These are phyloP conservation scores for Onychomys leucogaster DNA, from an alignment of 2,797 vertebrate species.

Conservation along the genomic window DNA sequence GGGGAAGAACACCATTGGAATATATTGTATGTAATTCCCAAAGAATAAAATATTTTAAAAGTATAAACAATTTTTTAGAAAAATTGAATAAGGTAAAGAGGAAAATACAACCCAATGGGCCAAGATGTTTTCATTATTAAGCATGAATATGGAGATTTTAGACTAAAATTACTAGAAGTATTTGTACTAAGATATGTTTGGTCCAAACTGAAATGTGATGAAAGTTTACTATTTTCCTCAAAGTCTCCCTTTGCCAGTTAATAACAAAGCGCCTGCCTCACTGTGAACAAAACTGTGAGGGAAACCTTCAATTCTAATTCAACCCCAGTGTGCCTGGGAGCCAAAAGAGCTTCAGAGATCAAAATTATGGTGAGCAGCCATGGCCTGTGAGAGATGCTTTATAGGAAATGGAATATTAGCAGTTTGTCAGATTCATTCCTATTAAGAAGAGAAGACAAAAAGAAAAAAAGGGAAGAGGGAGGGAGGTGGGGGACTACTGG, in stretches of 20 bases:
- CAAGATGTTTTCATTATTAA: constrained; percentile 18
- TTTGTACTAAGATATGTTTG: constrained; percentile 45
- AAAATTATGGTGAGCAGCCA: constrained; percentile 58
- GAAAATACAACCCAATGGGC: constrained; percentile 28
- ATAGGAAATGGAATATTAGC: constrained; percentile 74
- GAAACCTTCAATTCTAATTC: constrained; percentile 68
- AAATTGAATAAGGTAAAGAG: background rate
- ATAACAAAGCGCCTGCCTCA: constrained; percentile 68
- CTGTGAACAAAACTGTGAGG: constrained; percentile 65
- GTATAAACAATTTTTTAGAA: background rate
- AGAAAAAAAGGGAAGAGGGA: background rate
- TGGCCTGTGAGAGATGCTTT: constrained; percentile 62
- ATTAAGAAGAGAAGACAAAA: constrained; percentile 45
- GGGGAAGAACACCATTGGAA: background rate
- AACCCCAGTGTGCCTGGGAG: constrained; percentile 53
- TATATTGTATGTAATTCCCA: background rate
- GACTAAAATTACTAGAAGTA: constrained; percentile 54
- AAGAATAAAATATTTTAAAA: background rate
- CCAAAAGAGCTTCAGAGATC: constrained; percentile 37
- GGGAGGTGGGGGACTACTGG: background rate
- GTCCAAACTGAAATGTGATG: constrained; percentile 49
- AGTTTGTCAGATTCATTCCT: constrained; percentile 43
- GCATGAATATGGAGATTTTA: constrained; percentile 52
- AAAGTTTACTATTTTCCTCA: constrained; percentile 68
- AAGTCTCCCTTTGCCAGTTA: constrained; percentile 68